These are phyloP conservation scores for Acanthurus leucopareius DNA, from an alignment of 2,797 vertebrate species.

Conservation along the genomic window DNA sequence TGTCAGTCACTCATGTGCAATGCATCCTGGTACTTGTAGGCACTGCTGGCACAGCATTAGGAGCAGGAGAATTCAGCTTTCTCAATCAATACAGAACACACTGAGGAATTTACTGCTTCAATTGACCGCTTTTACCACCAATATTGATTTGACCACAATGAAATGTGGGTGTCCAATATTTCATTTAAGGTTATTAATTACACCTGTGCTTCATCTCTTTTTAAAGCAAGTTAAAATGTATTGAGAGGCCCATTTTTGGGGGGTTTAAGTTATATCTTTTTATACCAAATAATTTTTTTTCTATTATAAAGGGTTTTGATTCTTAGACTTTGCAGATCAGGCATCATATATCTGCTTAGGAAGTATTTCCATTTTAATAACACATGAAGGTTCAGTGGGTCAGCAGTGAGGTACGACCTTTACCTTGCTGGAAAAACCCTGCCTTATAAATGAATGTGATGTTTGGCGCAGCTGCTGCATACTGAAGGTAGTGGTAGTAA, in stretches of 20 bases:
- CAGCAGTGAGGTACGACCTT: neutral
- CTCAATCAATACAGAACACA: no score
- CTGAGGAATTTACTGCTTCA: no score
- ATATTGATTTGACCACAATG: no score
- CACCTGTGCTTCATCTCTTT: no score
- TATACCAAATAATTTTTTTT: neutral
- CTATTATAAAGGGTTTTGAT: neutral
- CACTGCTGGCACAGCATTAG: no score
- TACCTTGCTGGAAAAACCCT: neutral
- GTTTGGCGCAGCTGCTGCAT: neutral
- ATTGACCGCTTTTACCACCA: no score
- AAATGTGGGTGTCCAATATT: no score
- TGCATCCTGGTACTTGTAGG: no score
- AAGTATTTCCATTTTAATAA: constrained; percentile 34
- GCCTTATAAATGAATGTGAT: constrained; percentile 8
- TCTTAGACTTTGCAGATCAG: neutral
- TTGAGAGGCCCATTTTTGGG: no score
- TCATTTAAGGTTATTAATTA: no score
- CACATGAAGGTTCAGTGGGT: constrained; percentile 22
- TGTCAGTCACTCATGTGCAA: no score
- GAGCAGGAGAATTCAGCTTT: no score
- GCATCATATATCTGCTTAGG: constrained; percentile 18
- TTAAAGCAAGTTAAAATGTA: neutral
- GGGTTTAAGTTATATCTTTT: neutral
- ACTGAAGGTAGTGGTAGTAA: neutral